Conservation (phyloP, 1,140 invertebrate species). For the Drosophila nigrodunni region DNA sequence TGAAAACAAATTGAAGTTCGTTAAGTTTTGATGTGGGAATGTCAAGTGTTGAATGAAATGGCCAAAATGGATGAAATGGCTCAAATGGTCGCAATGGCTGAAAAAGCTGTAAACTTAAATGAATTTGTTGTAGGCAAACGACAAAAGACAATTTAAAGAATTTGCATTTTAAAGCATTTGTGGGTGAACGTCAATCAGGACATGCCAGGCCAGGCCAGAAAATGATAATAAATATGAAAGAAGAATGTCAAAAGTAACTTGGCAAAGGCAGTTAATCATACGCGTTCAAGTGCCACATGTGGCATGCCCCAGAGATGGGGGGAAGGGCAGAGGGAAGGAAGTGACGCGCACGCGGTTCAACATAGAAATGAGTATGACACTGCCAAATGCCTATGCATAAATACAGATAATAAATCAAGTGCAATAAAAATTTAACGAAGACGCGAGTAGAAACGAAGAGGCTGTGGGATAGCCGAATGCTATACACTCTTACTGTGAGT, state of each 20-base stretch:
- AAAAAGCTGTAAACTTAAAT: conserved; percentile 62
- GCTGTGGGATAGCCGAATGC: conserved; percentile 2
- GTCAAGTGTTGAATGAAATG: conserved; percentile 72
- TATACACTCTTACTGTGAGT: neutral
- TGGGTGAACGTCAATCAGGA: conserved; percentile 14
- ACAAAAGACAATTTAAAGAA: conserved; percentile 39
- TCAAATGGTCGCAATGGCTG: neutral
- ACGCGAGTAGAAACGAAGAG: neutral
- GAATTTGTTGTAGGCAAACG: conserved; percentile 45
- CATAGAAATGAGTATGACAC: conserved; percentile 28
- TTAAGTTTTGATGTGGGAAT: conserved; percentile 57
- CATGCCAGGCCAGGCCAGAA: neutral
- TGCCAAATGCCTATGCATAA: conserved; percentile 56
- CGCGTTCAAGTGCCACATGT: conserved; percentile 55
- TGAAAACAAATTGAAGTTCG: conserved; percentile 62
- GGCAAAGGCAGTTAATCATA: conserved; percentile 75
- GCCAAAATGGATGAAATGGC: conserved; percentile 48
- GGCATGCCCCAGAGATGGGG: conserved; percentile 35
- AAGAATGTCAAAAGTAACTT: conserved; percentile 75
- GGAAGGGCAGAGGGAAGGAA: neutral
- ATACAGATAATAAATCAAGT: conserved; percentile 77
- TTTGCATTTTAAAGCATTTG: conserved; percentile 68
- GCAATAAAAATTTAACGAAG: conserved; percentile 51
- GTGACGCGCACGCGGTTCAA: neutral
- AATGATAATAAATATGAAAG: conserved; percentile 42